Percentiles rank a stretch among this genome's conserved stretches.
phyloP scores from a whole-genome alignment of 1,140 invertebrate genomes.

The Drosophila kurseongensis region DNA sequence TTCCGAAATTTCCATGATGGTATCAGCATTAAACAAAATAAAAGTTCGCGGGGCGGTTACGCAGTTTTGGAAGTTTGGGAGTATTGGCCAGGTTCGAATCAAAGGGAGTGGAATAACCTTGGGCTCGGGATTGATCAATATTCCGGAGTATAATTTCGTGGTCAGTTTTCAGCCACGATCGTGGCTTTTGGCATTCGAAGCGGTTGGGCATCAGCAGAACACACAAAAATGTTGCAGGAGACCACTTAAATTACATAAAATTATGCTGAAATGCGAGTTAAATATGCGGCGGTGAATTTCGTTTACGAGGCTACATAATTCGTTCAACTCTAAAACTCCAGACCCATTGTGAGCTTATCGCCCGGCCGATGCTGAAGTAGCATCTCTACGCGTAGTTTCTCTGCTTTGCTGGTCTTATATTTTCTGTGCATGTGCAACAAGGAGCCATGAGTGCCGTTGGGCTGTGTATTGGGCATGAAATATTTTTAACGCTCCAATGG shows the following conservation, averaged over 20 bases:
- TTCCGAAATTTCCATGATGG: not conserved
- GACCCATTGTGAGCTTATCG: slow-evolving; percentile 55
- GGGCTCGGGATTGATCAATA: slow-evolving; percentile 75
- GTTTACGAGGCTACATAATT: slow-evolving; percentile 52
- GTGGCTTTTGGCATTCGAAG: slow-evolving; percentile 48
- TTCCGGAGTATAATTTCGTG: slow-evolving; percentile 71
- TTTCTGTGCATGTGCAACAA: slow-evolving; percentile 53
- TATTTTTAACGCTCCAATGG: slow-evolving; percentile 74
- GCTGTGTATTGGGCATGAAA: slow-evolving; percentile 57
- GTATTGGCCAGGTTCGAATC: slow-evolving; percentile 3
- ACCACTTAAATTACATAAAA: slow-evolving; percentile 74
- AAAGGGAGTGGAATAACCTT: slow-evolving; percentile 54
- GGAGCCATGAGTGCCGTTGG: slow-evolving; percentile 33
- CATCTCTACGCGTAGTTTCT: slow-evolving; percentile 56
- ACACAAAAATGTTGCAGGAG: slow-evolving; percentile 48
- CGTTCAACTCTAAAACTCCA: slow-evolving; percentile 36
- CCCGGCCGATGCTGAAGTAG: slow-evolving; percentile 31
- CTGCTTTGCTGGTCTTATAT: slow-evolving; percentile 10
- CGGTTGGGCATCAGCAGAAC: not conserved
- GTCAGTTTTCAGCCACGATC: slow-evolving; percentile 62
- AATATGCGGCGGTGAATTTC: slow-evolving; percentile 60
- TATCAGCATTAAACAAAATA: slow-evolving; percentile 8
- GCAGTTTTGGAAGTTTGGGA: slow-evolving; percentile 1
- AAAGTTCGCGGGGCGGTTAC: slow-evolving; percentile 3
- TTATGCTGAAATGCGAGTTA: slow-evolving; percentile 79